phyloP scores from a whole-genome alignment of 2,113 vertebrate species.

The Chionomys nivalis region DNA sequence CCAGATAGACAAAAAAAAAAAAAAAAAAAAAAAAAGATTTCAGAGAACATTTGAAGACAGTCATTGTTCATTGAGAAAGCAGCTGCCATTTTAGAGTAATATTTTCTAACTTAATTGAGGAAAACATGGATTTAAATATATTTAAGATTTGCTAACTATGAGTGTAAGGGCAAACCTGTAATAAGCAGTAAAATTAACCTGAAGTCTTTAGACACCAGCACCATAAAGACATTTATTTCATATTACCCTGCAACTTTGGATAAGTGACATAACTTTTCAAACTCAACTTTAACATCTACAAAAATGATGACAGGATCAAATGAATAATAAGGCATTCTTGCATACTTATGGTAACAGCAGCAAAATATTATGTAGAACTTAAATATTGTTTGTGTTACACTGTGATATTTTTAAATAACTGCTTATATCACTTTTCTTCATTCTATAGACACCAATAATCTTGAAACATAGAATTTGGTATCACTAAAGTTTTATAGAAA shows the following conservation, averaged over 20 bases:
- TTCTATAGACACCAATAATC: not conserved
- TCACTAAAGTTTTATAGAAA: not conserved
- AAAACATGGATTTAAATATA: not conserved
- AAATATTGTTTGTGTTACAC: not conserved
- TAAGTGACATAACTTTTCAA: not conserved
- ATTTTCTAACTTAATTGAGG: conserved; percentile 13
- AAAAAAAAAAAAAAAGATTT: not conserved
- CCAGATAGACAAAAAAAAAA: not conserved
- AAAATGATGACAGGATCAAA: not conserved
- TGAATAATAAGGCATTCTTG: not conserved
- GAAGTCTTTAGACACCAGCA: not conserved
- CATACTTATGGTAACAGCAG: not conserved
- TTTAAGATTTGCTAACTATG: not conserved
- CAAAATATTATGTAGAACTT: not conserved
- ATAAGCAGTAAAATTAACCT: not conserved
- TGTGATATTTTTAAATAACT: not conserved
- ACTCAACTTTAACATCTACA: not conserved
- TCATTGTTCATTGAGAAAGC: not conserved
- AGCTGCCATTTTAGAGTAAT: not conserved
- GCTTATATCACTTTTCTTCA: not conserved
- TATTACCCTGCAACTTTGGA: not conserved
- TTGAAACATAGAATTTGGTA: not conserved
- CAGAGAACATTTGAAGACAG: not conserved
- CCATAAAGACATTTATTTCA: not conserved
- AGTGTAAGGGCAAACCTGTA: not conserved